phyloP scores from a whole-genome alignment of 2,888 invertebrate genomes.

The Auanema freiburgensis region DNA sequence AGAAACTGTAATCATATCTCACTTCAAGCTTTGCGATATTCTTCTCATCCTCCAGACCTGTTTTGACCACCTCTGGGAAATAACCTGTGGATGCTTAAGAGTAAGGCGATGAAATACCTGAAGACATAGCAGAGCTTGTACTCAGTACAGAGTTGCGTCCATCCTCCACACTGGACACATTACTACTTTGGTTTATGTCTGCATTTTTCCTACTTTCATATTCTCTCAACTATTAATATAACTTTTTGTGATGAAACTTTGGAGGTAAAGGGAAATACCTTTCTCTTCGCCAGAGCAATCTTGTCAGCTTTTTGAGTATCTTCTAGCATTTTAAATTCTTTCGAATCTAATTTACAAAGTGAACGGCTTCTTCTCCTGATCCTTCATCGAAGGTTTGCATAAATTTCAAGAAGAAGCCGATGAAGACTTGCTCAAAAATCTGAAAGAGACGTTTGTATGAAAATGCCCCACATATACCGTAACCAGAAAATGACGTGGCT shows the following conservation, averaged over 20 bases:
- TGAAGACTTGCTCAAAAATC: no score
- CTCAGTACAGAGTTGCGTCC: constrained; percentile 17
- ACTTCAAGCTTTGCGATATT: no score
- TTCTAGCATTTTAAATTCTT: background rate
- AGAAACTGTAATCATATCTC: no score
- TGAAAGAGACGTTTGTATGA: no score
- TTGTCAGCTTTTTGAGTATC: constrained; percentile 33
- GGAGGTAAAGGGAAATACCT: constrained; percentile 22
- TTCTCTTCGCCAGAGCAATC: constrained; percentile 43
- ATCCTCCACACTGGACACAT: constrained; percentile 3
- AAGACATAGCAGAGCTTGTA: constrained; percentile 20
- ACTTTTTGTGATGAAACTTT: background rate
- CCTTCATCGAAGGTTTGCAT: no score
- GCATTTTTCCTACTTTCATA: constrained; percentile 32
- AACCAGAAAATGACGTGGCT: no score
- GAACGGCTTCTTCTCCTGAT: no score
- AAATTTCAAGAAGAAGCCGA: no score
- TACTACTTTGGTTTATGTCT: constrained; percentile 15
- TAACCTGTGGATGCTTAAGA: background rate
- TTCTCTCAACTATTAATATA: constrained; percentile 40
- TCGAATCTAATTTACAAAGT: no score
- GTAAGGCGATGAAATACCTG: constrained; percentile 27
- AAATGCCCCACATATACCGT: no score
- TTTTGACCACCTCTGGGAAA: background rate
- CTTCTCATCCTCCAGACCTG: background rate